Base-by-base conservation (phyloP, 2,113 vertebrate genomes). In the Pelodiscus sinensis region DNA sequence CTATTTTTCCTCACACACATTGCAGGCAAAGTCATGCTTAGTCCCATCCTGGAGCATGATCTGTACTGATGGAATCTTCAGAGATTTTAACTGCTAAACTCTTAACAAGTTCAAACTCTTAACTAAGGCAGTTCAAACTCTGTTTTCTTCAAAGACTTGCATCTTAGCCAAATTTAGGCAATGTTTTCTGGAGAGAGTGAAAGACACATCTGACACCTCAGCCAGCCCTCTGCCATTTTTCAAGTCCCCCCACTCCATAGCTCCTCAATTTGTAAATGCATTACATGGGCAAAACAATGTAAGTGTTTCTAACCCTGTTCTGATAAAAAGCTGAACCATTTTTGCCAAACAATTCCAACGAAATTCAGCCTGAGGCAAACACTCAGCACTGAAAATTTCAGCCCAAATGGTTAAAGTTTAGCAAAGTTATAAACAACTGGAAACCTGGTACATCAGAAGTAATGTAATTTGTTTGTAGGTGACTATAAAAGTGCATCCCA, bases 361-460 rank as follows among this genome's bases (percentile, higher is more conserved):
- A 89, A 50, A 29, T 80, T 38, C 68, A 80, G 65, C 50, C 89
- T 94, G 58, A 52, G 56, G 54, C 44, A 68, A 54, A 92, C 73
- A 88, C 73, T 56, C 52, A 88, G 68, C 75, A 88, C 71, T 44
- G 71, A 75, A 68, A n/a, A 68, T 68, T 68, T 62, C 87, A 84
- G 68, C 44, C 73, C 81, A 85, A 84, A 82, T 14, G 29, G 16
- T 75, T 31, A 80, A 73, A 13, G 29, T 79, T 87, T 65, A 38
- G 56, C 60, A 54, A 93, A 93, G 35, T 81, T 92, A 89, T 92
- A 90, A 90, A 83, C 81, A 89, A 92, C 2, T 81, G 81, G 85
- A 93, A 94, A 89, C 4, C 44, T 44, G 44, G 44, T 44, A 44
- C 44, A 44, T 44, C 44, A 44, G 44, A 44, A 44, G 44, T 44